These are phyloP conservation scores for Clanis bilineata DNA, from an alignment of 2,888 invertebrate genomes.

Conservation along the genomic window DNA sequence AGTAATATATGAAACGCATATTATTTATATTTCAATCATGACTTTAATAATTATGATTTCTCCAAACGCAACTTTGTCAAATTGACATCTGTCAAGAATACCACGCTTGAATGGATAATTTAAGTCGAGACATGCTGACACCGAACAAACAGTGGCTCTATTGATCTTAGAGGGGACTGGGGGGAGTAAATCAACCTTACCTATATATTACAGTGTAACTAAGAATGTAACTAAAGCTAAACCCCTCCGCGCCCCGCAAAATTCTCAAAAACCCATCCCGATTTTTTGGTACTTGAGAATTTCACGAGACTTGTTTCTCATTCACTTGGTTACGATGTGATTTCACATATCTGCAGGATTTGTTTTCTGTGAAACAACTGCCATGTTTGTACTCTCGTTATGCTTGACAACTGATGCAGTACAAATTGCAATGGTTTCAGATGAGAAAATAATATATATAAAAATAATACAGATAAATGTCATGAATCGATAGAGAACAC, in stretches of 20 bases:
- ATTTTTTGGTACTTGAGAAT: slow-evolving; percentile 16
- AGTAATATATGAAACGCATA: not conserved
- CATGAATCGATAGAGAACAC: not conserved
- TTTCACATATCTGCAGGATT: slow-evolving; percentile 7
- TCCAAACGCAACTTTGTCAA: not conserved
- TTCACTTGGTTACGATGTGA: not conserved
- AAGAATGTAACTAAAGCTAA: slow-evolving; percentile 13
- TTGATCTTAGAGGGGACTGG: not conserved
- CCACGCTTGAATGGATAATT: not conserved
- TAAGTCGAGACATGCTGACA: not conserved
- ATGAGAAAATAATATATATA: not conserved
- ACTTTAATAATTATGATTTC: too few species aligned
- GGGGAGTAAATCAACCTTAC: slow-evolving; percentile 21
- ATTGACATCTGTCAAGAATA: not conserved
- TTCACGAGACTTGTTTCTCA: not conserved
- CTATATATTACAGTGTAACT: slow-evolving; percentile 28
- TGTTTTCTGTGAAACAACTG: slow-evolving; percentile 44
- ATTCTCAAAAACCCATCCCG: slow-evolving; percentile 2
- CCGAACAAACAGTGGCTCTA: not conserved
- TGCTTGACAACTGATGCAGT: slow-evolving; percentile 54
- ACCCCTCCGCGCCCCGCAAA: slow-evolving; percentile 1
- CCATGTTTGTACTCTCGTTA: slow-evolving; percentile 63
- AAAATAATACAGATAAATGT: not conserved
- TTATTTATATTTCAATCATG: too few species aligned
- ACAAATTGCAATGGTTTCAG: slow-evolving; percentile 55